These are phyloP conservation scores for Turnix velox DNA, from an alignment of 2,113 vertebrate genomes.

Conservation along the genomic window DNA sequence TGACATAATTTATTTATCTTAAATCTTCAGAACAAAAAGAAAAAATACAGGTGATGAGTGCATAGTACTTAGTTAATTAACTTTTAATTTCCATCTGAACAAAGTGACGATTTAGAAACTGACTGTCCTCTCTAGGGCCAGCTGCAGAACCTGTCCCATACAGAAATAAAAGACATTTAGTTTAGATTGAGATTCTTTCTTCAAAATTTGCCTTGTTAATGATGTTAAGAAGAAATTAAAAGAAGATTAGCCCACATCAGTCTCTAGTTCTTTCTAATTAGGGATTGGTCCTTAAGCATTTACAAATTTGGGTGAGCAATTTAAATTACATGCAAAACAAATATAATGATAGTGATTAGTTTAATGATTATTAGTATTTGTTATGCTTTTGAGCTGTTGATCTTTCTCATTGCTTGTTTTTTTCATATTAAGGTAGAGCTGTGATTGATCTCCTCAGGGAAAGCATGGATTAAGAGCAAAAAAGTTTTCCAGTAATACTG, in stretches of 20 bases:
- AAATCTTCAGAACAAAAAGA: neutral
- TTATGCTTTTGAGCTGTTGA: neutral
- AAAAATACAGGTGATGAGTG: neutral
- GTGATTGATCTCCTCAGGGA: neutral
- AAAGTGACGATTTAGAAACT: neutral
- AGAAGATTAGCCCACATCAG: neutral
- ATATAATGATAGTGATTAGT: neutral
- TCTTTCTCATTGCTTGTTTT: neutral
- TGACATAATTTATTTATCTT: neutral
- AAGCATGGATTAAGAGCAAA: neutral
- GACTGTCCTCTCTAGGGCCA: neutral
- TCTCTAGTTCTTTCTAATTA: neutral
- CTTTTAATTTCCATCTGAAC: neutral
- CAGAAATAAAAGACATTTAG: neutral
- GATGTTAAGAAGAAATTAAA: neutral
- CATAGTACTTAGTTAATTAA: neutral
- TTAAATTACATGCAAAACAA: neutral
- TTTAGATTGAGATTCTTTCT: neutral
- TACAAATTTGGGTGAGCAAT: neutral
- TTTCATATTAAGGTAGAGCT: neutral
- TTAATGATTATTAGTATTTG: neutral
- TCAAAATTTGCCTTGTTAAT: neutral
- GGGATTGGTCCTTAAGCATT: neutral
- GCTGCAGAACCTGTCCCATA: neutral
- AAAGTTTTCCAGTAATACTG: neutral